Percentiles rank a stretch among this genome's conserved stretches.
Conservation (phyloP, 2,888 invertebrate species). For the Cerceris rybyensis region DNA sequence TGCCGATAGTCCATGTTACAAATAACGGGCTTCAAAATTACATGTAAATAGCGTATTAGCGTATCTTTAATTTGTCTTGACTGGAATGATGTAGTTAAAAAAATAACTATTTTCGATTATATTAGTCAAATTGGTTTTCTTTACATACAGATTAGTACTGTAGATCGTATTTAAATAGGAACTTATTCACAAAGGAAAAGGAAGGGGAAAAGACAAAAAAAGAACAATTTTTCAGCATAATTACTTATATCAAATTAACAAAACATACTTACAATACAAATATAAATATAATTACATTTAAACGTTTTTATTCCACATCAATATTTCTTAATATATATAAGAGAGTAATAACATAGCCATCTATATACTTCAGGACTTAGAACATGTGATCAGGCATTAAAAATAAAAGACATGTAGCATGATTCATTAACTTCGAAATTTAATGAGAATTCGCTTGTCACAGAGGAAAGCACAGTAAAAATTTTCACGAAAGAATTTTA, state of each 20-base stretch:
- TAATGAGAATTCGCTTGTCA: not conserved
- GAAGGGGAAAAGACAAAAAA: no score
- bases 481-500: not conserved
- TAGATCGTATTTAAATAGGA: not conserved
- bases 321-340: not conserved
- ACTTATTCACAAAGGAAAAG: no score
- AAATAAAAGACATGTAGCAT: conserved; percentile 8
- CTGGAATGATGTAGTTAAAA: not conserved
- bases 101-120: not conserved
- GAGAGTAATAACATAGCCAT: conserved; percentile 4
- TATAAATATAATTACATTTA: not conserved
- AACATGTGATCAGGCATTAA: not conserved
- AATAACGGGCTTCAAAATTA: conserved; percentile 93
- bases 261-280: not conserved
- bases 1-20: conserved; percentile 99
- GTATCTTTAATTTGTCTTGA: conserved; percentile 3
- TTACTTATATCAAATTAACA: not conserved
- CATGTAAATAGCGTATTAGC: conserved; percentile 33
- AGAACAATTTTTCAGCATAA: not conserved
- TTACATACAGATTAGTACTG: not conserved
- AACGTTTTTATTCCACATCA: not conserved
- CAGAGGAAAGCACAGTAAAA: not conserved
- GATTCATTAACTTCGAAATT: not conserved
- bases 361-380: not conserved
- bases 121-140: not conserved